Conservation (phyloP, 2,113 vertebrate genomes). For the Atlantisia rogersi region DNA sequence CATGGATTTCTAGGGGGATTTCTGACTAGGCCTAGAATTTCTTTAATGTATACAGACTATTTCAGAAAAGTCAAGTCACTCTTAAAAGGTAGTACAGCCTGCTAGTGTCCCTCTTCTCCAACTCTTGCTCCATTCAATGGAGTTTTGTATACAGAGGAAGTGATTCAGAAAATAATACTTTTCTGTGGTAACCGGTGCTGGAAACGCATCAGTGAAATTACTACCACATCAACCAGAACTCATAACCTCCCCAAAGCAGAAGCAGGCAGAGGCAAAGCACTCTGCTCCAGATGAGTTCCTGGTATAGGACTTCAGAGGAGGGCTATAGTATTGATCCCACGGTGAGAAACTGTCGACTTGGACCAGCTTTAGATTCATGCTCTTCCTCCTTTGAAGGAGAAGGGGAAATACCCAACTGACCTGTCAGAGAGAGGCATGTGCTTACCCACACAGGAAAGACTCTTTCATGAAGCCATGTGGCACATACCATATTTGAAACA, state of each 20-base stretch:
- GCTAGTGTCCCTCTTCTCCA: not conserved
- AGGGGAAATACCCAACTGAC: not conserved
- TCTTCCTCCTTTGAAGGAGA: not conserved
- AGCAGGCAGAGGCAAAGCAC: not conserved
- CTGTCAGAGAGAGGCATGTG: not conserved
- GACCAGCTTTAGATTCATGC: not conserved
- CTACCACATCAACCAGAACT: not conserved
- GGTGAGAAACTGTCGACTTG: not conserved
- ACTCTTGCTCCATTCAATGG: not conserved
- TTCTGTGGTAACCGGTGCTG: not conserved
- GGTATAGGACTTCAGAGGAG: not conserved
- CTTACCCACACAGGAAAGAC: not conserved
- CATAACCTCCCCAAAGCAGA: not conserved
- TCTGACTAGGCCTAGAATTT: not conserved
- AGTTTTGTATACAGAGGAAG: not conserved
- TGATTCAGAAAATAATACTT: slow-evolving; percentile 30
- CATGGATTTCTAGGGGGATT: not conserved
- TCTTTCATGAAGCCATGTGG: not conserved
- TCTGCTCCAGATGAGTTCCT: not conserved
- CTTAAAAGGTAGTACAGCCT: not conserved
- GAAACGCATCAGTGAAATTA: slow-evolving; percentile 8
- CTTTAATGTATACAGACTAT: not conserved
- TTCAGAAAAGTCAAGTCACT: not conserved
- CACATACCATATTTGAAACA: not conserved
- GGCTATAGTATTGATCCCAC: not conserved